Evolutionary conservation across 2,113 vertebrate genomes (phyloP).

Genomic region (Grallaria varia): DNA sequence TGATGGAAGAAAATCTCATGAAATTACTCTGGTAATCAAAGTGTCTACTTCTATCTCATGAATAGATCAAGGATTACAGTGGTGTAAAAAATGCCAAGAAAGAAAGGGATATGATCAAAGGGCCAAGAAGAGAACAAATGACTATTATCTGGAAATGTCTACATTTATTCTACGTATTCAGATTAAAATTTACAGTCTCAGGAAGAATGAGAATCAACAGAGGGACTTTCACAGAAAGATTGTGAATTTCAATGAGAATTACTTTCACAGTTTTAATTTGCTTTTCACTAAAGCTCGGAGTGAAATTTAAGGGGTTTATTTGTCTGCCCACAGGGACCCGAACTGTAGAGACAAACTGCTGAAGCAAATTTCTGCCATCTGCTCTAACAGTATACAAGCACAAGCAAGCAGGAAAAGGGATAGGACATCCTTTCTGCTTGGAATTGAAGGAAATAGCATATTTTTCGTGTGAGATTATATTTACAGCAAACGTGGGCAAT

Average conservation of each 20-base stretch:
- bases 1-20: neutral
- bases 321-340: neutral
- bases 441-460: neutral
- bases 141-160: neutral
- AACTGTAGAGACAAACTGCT: neutral
- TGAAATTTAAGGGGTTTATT: neutral
- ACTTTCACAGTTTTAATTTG: neutral
- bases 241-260: neutral
- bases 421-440: neutral
- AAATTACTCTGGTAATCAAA: neutral
- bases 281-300: neutral
- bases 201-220: neutral
- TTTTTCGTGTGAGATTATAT: neutral
- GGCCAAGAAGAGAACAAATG: neutral
- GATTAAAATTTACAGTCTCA: neutral
- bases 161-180: neutral
- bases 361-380: conserved; percentile 10
- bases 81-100: neutral
- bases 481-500: neutral
- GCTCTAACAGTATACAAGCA: neutral
- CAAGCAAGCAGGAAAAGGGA: neutral
- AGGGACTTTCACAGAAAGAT: neutral
- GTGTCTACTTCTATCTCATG: neutral
- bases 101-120: neutral
- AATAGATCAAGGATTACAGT: neutral